Evolutionary conservation across 2,888 invertebrate species (phyloP), one percentile per base, ranked within the genome.

Genomic region (Dryomyza anilis): DNA sequence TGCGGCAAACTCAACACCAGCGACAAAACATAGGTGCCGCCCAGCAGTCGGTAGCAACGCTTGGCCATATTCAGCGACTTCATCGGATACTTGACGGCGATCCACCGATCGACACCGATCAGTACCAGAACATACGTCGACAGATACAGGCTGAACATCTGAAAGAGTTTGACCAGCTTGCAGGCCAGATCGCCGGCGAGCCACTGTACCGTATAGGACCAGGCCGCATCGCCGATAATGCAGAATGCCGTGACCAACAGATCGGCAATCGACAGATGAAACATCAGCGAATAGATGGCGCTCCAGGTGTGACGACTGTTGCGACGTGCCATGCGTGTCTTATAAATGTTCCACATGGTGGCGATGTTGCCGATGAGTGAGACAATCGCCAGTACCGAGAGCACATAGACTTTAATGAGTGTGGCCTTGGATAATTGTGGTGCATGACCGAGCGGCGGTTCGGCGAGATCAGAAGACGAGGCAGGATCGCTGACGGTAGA

Each of bases 141-240:
- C 69, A 93, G 83, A 78, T 94, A 92, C 60, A 94, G 84, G 58
- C 92, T 89, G 76, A 93, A 92, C 88, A 93, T 90, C 83, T 94
- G 93, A 55, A 90, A 84, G 72, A 90, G 91, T 81, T 94, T 94
- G 75, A 93, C 90, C 61, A 92, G 71, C 83, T 93, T 94, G 82
- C 94, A 94, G 48, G 88, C 86, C 10, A 87, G 79, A 75, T 92
- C 91, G 2, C 92, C 93, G 14, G 91, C 93, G 53, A 89, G 84
- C 94, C 94, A 94, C 68, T 91, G 88, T 0, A 94, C 92, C 0
- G 91, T 89, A 62, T 89, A 90, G 46, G 88, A 89, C 94, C 94
- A 94, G 0, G 89, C 87, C 0, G 92, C 91, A 74, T 94, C 94
- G 0, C 92, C 92, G 3, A 89, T 88, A 68, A 93, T 89, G 78